A percentile compares a stretch with the other conserved stretches of the same genome.
phyloP scores from a whole-genome alignment of 2,888 invertebrate genomes.

The Sceliomorpha sp. region DNA sequence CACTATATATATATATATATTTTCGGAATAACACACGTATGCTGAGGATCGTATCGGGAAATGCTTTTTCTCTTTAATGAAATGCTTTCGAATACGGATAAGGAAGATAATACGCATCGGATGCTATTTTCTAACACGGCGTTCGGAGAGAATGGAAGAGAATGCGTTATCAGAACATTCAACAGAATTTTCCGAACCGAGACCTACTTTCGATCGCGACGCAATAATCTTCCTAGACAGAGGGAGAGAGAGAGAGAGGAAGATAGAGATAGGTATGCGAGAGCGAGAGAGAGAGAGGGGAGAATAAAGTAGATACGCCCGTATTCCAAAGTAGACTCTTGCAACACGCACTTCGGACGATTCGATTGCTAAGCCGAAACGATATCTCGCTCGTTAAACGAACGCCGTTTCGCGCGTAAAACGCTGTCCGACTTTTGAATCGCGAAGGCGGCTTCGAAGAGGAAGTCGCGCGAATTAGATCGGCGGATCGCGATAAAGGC shows the following conservation, averaged over 20 bases:
- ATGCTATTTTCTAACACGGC: constrained; percentile 49
- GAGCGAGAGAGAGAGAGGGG: constrained; percentile 21
- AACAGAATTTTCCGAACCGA: constrained; percentile 66
- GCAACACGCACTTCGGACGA: constrained; percentile 9
- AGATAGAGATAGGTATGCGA: constrained; percentile 19
- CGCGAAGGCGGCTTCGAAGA: too few relatives aligned
- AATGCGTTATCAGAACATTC: constrained; percentile 59
- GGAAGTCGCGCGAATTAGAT: too few relatives aligned
- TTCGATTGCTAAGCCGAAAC: constrained; percentile 25
- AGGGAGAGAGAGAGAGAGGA: constrained; percentile 20
- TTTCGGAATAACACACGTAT: too few relatives aligned
- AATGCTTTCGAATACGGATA: too few relatives aligned
- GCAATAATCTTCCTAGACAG: constrained; percentile 49
- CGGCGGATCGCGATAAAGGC: too few relatives aligned
- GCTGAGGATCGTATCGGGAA: too few relatives aligned
- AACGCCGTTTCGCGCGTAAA: too few relatives aligned
- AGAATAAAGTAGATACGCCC: constrained; percentile 44
- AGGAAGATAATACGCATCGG: too few relatives aligned
- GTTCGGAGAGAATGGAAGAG: constrained; percentile 34
- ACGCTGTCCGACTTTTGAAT: too few relatives aligned
- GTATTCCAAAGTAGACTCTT: constrained; percentile 27
- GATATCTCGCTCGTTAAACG: background rate
- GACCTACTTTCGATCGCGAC: constrained; percentile 62
- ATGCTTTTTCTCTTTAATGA: too few relatives aligned
- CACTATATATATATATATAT: too few relatives aligned